Base-by-base conservation (phyloP, 2,888 invertebrate genomes). In the Aelia acuminata region DNA sequence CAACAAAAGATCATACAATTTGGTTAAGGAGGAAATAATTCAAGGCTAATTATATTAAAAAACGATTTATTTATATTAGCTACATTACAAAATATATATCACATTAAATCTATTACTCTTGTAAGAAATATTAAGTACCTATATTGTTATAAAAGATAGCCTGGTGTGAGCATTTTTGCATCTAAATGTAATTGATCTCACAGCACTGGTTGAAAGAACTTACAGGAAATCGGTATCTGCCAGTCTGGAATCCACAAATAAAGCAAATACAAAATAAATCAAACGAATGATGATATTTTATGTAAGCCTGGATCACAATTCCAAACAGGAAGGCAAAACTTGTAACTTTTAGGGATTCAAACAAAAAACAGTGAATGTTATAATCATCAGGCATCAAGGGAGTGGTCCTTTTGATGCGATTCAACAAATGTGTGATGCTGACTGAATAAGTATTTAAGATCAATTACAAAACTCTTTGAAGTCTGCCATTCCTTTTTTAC, bases 61-160 rank as follows among this genome's bases (percentile, higher is more conserved):
- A 5, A 35, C 18, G 31, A 35, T 70, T 35, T 35, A 70, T 70
- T 57, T 15, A 35, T 70, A 70, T 35, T 35, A 13, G 20, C 35
- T 70, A 35, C 35, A 35, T 35, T 70, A 70, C 3, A 70, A 35
- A 70, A 70, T 70, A 70, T 70, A 70, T 70, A 70, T 70, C 63
- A 70, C 63, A 70, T 70, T 70, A 31, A 63, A 70, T 70, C 18
- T 70, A 35, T 70, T 35, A 7, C 15, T 70, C 63, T 70, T 70
- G 35, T 70, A 5, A 70, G 31, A 70, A 70, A 70, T 35, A 20
- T 35, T 70, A 70, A 15, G 31, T 7, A 8, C n/a, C n/a, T 35
- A 70, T 35, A 18, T 3, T 70, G 18, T 35, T 1, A 1, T 5
- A 70, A 70, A 70, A 35, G n/a, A n/a, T n/a, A n/a, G 63, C 63